Evolutionary conservation across 1,140 invertebrate species (phyloP), one percentile per base, ranked within the genome.

Genomic region (Pteromalus puparum): DNA sequence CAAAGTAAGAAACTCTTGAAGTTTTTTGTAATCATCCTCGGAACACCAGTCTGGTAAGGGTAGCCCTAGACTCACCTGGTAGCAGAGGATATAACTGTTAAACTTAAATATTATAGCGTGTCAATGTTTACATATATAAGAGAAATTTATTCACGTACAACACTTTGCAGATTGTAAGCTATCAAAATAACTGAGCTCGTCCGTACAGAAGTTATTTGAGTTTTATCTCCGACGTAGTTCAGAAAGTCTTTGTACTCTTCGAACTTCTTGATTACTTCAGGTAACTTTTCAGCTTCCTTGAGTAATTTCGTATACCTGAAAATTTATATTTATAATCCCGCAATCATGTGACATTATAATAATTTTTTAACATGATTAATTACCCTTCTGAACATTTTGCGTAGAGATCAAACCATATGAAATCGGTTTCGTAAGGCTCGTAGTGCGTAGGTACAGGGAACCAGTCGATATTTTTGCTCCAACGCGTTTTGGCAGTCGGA

Each of bases 31-130:
- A 42, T 61, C 15, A 6, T 15, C 1, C 2, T 48, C 10, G 46
- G 42, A 30, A n/a, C 30, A 77, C 75, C 75, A 77, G 10, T n/a
- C 12, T 24, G 75, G 75, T 13, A 77, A 42, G 13, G 42, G 42
- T 21, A n/a, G 18, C 1, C 46, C 46, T 12, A 77, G 12, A 30
- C n/a, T 28, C 7, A 15, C 1, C 75, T 77, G 28, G 3, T n/a
- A 77, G 2, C 2, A 24, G 46, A 38, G 26, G 26, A 70, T 70
- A 67, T 4, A 61, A 61, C 24, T 24, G 0, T n/a, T n/a, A n/a
- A n/a, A n/a, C n/a, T n/a, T 68, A 68, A 26, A 34, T 34, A 34
- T 34, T 34, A 34, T 65, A n/a, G 7, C 15, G 15, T 65, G 61
- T 21, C 12, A 5, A 65, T 65, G 12, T 15, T 65, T n/a, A 6